Conservation (phyloP, 2,888 invertebrate species). For the Cetonia aurata region DNA sequence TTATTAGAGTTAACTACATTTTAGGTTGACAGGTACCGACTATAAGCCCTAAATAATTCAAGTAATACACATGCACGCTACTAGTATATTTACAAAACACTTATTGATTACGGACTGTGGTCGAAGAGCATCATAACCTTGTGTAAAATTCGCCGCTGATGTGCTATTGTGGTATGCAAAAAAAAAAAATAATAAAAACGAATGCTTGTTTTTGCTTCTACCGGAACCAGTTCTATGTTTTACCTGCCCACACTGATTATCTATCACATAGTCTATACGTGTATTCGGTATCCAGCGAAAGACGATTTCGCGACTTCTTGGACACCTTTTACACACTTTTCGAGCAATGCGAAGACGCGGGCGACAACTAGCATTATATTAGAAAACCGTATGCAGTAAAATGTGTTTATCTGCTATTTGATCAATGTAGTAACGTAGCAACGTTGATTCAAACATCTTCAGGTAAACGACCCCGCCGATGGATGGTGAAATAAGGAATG, state of each 20-base stretch:
- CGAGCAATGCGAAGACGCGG: slow-evolving; percentile 26
- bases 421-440: slow-evolving; percentile 61
- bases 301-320: not conserved
- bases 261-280: slow-evolving; percentile 19
- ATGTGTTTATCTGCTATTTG: slow-evolving; percentile 60
- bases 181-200: too few species aligned
- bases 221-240: slow-evolving; percentile 20
- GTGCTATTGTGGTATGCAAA: too few species aligned
- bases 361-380: slow-evolving; percentile 40
- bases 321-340: slow-evolving; percentile 19
- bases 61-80: too few species aligned
- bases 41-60: too few species aligned
- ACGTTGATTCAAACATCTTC: slow-evolving; percentile 61
- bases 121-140: too few species aligned
- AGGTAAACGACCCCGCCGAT: slow-evolving; percentile 59
- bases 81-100: too few species aligned
- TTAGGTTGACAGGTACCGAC: too few species aligned
- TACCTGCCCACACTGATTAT: slow-evolving; percentile 10
- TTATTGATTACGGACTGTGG: too few species aligned
- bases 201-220: too few species aligned
- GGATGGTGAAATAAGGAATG: slow-evolving; percentile 10
- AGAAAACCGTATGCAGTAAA: slow-evolving; percentile 55
- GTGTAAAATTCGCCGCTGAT: too few species aligned
- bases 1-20: too few species aligned
- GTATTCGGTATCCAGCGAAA: not conserved